Base-by-base conservation (phyloP, 2,888 invertebrate genomes). In the Dolichomitus sp. region DNA sequence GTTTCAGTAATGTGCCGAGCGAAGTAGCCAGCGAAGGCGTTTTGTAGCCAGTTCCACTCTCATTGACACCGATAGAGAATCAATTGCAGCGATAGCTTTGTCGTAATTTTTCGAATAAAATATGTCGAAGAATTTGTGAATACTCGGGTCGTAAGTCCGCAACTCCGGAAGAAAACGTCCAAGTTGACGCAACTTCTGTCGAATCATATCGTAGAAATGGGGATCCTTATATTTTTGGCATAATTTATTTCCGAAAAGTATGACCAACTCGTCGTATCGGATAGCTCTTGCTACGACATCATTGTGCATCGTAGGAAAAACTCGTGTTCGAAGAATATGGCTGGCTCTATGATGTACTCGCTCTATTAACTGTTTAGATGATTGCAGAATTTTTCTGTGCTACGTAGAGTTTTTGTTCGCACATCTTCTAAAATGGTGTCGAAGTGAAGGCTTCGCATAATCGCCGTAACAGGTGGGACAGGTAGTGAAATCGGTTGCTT, bases 211-310 rank as follows among this genome's bases (percentile, higher is more conserved):
- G 12, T 72, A 78, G 42, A 80, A 76, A 19, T 82, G 75, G 2
- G 75, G 80, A 37, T 80, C 75, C 17, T 57, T 74, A 33, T 83
- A 84, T 50, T 81, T 81, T 37, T 48, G 50, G 45, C 84, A 86
- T n/a, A 83, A 37, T 19, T 83, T 75, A 30, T 84, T 86, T 1
- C 77, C 86, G 57, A 77, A 86, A 5, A 37, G 30, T 0, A 83
- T 79, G 9, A 80, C 33, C 4, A 84, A 57, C 11, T 63, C 59
- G 33, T 84, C 86, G 27, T 83, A 84, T 11, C 86, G 50, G 14
- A 84, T 76, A 1, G 59, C 12, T 48, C 59, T 23, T 11, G 33
- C 48, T 4, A 81, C 70, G 0, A 40, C 40, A 40, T 83, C 84
- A 5, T 81, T 80, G 23, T 14, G n/a, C 59, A 84, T n/a, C 12